Conservation (phyloP, 1,140 invertebrate species). For the Glossosoma conforme region DNA sequence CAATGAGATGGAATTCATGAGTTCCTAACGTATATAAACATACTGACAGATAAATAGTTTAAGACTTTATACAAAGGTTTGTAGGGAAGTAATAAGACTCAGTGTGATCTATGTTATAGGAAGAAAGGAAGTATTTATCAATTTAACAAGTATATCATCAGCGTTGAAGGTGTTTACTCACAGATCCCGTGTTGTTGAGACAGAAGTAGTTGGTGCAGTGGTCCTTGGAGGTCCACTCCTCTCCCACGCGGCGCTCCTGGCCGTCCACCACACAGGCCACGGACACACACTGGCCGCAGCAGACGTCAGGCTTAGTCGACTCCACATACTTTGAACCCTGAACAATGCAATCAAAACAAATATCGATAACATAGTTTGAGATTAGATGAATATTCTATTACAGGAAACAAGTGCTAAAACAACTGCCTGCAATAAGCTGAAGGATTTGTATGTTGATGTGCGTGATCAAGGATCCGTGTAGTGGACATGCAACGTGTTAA, state of each 20-base stretch:
- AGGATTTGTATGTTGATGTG: neutral
- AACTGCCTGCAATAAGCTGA: neutral
- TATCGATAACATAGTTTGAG: neutral
- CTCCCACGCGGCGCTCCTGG: conserved; percentile 43
- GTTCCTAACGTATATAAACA: no score
- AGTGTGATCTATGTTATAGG: no score
- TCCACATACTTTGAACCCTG: conserved; percentile 46
- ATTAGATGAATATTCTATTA: neutral
- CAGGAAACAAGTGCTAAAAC: neutral
- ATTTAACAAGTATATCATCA: no score
- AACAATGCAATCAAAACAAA: neutral
- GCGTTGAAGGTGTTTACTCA: no score
- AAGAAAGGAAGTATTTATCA: no score
- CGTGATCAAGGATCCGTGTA: neutral
- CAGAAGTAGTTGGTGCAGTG: conserved; percentile 57
- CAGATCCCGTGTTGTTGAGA: conserved; percentile 47
- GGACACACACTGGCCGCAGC: conserved; percentile 62
- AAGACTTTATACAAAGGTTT: no score
- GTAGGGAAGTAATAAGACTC: no score
- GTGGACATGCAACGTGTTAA: neutral
- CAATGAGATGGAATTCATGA: no score
- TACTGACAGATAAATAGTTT: neutral
- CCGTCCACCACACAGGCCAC: conserved; percentile 58
- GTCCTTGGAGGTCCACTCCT: conserved; percentile 54
- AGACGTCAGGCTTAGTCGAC: conserved; percentile 48